These are phyloP conservation scores for Montipora foliosa DNA, from an alignment of 64 coral and sea anemone species.

Conservation along the genomic window DNA sequence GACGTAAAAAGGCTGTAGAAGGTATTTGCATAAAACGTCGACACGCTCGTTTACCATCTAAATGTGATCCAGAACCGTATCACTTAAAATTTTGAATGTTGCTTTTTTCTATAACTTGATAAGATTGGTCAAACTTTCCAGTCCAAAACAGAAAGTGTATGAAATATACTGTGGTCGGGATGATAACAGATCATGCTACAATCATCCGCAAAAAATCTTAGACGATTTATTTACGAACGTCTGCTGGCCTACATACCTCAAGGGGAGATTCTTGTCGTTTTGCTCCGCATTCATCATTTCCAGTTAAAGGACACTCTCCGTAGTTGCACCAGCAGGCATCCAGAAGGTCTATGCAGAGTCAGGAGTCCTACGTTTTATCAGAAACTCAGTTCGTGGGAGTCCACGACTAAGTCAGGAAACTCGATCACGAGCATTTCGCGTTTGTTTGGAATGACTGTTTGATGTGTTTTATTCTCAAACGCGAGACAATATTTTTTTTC, in stretches of 20 bases:
- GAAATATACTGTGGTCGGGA: background rate
- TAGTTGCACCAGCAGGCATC: background rate
- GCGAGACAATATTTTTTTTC: background rate
- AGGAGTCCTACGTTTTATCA: no score
- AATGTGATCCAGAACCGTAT: no score
- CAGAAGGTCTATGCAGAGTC: background rate
- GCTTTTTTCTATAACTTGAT: background rate
- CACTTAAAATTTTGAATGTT: background rate
- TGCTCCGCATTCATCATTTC: background rate
- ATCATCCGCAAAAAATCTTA: background rate
- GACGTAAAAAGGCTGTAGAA: no score
- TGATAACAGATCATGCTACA: background rate
- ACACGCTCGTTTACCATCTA: no score
- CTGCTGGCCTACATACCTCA: background rate
- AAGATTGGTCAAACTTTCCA: background rate
- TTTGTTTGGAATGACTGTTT: background rate
- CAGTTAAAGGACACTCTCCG: background rate
- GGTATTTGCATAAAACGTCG: no score
- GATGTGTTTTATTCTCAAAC: background rate
- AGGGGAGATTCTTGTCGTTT: background rate
- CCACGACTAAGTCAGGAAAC: background rate
- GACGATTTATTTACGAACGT: background rate
- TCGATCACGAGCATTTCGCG: background rate
- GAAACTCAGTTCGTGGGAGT: no score
- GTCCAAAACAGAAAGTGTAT: background rate